Evolutionary conservation across 1,140 invertebrate genomes (phyloP).

Genomic region (Brachionus manjavacas): DNA sequence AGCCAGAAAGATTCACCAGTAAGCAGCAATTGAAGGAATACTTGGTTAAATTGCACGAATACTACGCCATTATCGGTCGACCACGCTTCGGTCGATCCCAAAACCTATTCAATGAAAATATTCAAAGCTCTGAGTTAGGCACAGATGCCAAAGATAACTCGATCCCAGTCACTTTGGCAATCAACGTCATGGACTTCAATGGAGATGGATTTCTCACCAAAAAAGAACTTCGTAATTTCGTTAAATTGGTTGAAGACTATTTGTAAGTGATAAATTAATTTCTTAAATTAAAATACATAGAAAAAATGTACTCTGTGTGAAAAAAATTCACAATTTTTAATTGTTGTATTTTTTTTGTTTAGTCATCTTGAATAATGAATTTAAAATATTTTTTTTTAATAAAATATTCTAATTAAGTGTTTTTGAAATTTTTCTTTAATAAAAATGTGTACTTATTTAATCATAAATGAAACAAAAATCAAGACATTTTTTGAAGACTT

Average conservation of each 20-base stretch:
- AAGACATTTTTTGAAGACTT: background rate
- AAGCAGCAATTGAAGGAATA: slow-evolving; percentile 38
- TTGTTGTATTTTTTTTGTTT: background rate
- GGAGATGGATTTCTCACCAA: slow-evolving; percentile 3
- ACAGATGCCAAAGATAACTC: background rate
- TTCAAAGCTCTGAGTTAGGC: background rate
- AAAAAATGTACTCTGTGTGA: background rate
- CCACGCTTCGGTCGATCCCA: slow-evolving; percentile 37
- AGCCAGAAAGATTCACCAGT: slow-evolving; percentile 28
- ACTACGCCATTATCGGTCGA: slow-evolving; percentile 41
- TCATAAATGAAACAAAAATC: background rate
- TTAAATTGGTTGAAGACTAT: slow-evolving; percentile 5
- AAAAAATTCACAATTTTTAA: background rate
- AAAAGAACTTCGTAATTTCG: slow-evolving; percentile 15
- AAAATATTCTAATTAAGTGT: background rate
- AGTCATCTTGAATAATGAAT: background rate
- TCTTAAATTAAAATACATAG: background rate
- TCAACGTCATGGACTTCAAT: slow-evolving; percentile 15
- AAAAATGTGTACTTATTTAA: background rate
- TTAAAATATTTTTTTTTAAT: background rate
- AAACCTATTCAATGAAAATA: slow-evolving; percentile 21
- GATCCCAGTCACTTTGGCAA: slow-evolving; percentile 3
- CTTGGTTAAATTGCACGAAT: slow-evolving; percentile 41
- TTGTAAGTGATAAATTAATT: background rate
- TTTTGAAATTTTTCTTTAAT: background rate